Evolutionary conservation across 2,888 invertebrate genomes (phyloP).

Genomic region (Brachypterus glaber): DNA sequence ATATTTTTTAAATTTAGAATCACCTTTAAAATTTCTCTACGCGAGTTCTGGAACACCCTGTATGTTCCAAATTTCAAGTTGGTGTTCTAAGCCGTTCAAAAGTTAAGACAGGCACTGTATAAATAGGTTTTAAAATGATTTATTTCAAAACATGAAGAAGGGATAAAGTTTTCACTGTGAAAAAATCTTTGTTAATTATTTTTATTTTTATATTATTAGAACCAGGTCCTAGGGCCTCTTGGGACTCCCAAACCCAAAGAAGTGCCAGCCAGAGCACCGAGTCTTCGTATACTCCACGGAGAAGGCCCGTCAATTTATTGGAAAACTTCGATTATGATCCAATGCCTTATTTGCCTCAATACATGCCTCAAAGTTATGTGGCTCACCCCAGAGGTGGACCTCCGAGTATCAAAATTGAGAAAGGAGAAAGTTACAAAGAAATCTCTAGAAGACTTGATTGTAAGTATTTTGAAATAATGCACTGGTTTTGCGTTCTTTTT

Average conservation of each 20-base stretch:
- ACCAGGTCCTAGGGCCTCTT: constrained; percentile 42
- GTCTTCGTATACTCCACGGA: constrained; percentile 11
- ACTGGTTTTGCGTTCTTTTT: too few species aligned
- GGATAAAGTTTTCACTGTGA: too few species aligned
- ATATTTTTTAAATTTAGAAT: too few species aligned
- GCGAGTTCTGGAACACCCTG: too few species aligned
- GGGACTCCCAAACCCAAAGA: constrained; percentile 34
- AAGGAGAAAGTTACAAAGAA: constrained; percentile 37
- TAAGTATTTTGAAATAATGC: constrained; percentile 27
- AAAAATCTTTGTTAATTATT: too few species aligned
- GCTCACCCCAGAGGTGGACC: constrained; percentile 20
- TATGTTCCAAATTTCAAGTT: too few species aligned
- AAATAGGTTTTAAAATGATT: too few species aligned
- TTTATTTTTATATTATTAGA: constrained; percentile 38
- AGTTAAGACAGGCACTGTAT: too few species aligned
- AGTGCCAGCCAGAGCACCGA: constrained; percentile 17
- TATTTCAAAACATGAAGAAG: too few species aligned
- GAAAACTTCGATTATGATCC: constrained; percentile 27
- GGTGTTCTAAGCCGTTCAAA: too few species aligned
- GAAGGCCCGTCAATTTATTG: constrained; percentile 4
- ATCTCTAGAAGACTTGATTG: constrained; percentile 38
- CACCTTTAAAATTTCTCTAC: too few species aligned
- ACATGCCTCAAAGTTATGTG: constrained; percentile 26
- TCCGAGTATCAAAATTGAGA: constrained; percentile 35
- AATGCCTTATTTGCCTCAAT: constrained; percentile 28